Conservation (phyloP, 2,113 vertebrate genomes). For the Danionella cerebrum region DNA sequence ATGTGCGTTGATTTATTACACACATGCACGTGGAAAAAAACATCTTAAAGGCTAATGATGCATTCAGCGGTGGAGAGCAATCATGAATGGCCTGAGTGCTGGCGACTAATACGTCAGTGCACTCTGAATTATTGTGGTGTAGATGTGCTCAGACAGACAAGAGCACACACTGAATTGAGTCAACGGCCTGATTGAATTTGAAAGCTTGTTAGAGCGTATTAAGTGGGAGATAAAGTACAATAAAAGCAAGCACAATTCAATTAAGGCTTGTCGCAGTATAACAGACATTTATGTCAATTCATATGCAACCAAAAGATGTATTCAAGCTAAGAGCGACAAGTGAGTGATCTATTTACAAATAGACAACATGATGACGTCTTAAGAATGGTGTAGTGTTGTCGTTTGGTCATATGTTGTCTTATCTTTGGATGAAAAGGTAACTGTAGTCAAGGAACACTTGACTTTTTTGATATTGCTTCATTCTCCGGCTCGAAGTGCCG, state of each 20-base stretch:
- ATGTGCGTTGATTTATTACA: slow-evolving; percentile 6
- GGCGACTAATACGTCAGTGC: slow-evolving; percentile 12
- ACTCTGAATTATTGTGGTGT: not conserved
- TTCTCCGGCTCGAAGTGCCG: too few relatives aligned
- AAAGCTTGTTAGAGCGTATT: slow-evolving; percentile 39
- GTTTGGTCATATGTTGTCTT: too few relatives aligned
- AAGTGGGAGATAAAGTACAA: slow-evolving; percentile 30
- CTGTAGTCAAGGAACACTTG: too few relatives aligned
- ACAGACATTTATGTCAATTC: slow-evolving; percentile 12
- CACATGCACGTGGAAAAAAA: not conserved
- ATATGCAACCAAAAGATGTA: slow-evolving; percentile 7
- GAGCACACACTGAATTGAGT: slow-evolving; percentile 15
- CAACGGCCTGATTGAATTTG: slow-evolving; percentile 27
- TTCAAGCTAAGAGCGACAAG: not conserved
- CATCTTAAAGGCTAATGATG: slow-evolving; percentile 6
- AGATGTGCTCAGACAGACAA: slow-evolving; percentile 6
- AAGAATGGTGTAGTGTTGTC: not conserved
- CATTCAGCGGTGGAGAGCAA: slow-evolving; percentile 4
- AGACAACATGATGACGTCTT: slow-evolving; percentile 13
- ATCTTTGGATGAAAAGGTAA: too few relatives aligned
- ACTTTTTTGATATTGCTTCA: too few relatives aligned
- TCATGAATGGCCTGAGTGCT: not conserved
- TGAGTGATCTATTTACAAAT: slow-evolving; percentile 16
- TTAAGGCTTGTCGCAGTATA: slow-evolving; percentile 11
- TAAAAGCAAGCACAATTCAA: slow-evolving; percentile 32